These are phyloP conservation scores for Athene cunicularia DNA, from an alignment of 2,113 vertebrate species.

Conservation along the genomic window DNA sequence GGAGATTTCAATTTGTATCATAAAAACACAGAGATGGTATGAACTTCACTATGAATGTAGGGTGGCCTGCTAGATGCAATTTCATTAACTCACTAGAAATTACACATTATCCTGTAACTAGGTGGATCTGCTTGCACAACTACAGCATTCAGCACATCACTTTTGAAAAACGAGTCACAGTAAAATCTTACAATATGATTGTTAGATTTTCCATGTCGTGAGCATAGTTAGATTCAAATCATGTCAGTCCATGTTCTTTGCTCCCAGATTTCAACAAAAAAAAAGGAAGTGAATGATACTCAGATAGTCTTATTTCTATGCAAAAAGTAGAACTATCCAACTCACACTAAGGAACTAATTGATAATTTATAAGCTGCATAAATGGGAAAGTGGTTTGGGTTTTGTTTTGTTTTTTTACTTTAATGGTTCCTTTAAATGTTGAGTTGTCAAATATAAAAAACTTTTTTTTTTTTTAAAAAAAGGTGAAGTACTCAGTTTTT, in stretches of 20 bases:
- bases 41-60: background rate
- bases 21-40: background rate
- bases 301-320: background rate
- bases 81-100: background rate
- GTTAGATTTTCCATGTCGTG: background rate
- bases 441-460: background rate
- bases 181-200: background rate
- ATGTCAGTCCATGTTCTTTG: background rate
- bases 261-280: background rate
- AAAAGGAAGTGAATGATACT: background rate
- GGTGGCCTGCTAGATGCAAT: background rate
- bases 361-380: background rate
- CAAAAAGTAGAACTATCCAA: background rate
- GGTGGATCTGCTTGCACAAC: background rate
- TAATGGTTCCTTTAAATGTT: background rate
- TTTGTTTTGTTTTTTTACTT: background rate
- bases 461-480: background rate
- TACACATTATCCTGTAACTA: rapidly evolving
- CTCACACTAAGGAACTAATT: background rate
- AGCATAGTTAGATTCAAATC: background rate
- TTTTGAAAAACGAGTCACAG: background rate
- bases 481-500: background rate
- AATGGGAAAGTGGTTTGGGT: background rate
- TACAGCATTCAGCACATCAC: background rate
- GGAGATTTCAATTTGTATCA: background rate